Percentiles rank a stretch among this genome's conserved stretches.
phyloP scores from a whole-genome alignment of 2,888 invertebrate species.

The Drosophila phalerata region DNA sequence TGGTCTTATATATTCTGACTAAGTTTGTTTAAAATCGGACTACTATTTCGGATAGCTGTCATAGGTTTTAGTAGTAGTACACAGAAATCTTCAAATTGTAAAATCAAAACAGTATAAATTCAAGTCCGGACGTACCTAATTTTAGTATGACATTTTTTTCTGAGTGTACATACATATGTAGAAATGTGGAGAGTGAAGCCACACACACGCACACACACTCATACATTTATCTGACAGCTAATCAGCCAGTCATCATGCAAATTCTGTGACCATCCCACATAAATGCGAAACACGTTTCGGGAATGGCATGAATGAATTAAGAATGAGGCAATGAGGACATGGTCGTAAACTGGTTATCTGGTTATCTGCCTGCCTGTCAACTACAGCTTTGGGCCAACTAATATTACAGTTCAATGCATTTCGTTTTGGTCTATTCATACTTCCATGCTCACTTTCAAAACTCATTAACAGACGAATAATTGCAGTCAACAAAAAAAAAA shows the following conservation, averaged over 20 bases:
- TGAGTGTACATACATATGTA: too few species aligned
- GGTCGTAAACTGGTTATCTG: conserved; percentile 17
- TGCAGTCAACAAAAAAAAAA: neutral
- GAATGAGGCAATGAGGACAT: conserved; percentile 10
- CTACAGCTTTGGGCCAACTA: neutral
- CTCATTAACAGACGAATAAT: neutral
- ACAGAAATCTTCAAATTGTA: too few species aligned
- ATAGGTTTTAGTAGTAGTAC: too few species aligned
- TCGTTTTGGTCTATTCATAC: neutral
- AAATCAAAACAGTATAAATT: too few species aligned
- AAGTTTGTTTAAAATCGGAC: too few species aligned
- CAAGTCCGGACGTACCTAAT: too few species aligned
- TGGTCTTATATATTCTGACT: too few species aligned
- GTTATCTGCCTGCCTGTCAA: conserved; percentile 7
- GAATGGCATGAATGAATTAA: conserved; percentile 11
- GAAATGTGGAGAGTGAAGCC: neutral
- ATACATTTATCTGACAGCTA: conserved; percentile 22
- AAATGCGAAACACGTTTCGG: neutral
- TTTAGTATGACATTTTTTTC: too few species aligned
- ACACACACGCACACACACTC: neutral
- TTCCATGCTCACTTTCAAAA: conserved; percentile 2
- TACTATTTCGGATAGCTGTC: too few species aligned
- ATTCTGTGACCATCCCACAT: conserved; percentile 13
- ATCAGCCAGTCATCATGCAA: conserved; percentile 49
- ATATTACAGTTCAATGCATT: conserved; percentile 12